Evolutionary conservation across 2,797 vertebrate genomes (phyloP).

Genomic region (Smutsia temminckii): DNA sequence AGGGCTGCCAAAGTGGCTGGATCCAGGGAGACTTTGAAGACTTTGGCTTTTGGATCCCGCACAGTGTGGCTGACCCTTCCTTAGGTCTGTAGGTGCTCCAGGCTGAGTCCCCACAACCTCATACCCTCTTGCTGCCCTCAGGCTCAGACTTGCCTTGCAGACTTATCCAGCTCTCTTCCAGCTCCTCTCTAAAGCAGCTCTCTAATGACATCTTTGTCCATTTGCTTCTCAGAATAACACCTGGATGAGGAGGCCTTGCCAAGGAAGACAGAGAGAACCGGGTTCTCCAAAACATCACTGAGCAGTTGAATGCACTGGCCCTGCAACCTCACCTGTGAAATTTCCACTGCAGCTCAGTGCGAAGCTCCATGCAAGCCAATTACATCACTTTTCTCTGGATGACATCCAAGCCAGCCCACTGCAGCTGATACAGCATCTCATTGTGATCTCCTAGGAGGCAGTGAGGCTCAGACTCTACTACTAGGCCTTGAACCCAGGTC

Average conservation of each 20-base stretch:
- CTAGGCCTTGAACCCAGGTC: neutral
- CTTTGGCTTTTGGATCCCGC: neutral
- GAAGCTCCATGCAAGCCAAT: neutral
- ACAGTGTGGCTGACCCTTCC: neutral
- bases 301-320: neutral
- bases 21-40: neutral
- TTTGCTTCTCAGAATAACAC: neutral
- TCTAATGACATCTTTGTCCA: neutral
- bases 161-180: neutral
- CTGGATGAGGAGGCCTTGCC: neutral
- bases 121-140: too few relatives aligned
- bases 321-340: neutral
- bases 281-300: neutral
- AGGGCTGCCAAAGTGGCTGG: neutral
- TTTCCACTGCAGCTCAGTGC: accelerated
- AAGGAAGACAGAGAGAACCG: neutral
- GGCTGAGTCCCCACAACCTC: too few relatives aligned
- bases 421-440: accelerated
- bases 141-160: neutral
- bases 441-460: accelerated
- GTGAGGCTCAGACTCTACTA: neutral
- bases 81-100: too few relatives aligned
- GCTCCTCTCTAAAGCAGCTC: neutral
- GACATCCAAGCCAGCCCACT: neutral
- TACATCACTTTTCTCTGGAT: neutral